Base-by-base conservation (phyloP, 1,140 invertebrate species). In the Caerostris extrusa region DNA sequence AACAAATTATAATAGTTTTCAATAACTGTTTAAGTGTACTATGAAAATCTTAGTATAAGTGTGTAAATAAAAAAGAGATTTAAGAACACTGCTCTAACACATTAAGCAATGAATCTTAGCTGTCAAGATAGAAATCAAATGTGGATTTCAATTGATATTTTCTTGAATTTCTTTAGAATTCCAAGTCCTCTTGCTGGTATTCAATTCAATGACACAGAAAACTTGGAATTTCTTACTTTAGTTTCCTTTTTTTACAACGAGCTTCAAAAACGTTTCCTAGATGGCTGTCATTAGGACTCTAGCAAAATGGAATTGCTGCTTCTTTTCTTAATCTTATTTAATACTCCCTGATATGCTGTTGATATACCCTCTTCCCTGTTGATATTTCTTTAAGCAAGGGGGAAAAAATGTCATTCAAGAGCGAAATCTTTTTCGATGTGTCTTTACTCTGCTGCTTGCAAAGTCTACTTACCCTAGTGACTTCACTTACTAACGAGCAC, bases 401-500 rank as follows among this genome's bases (percentile, higher is more conserved):
- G 17, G 14, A 64, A 14, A 17, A 17, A 7, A 64, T 67, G 17
- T 34, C 34, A 34, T 34, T 64, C 12, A 64, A 53, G 50, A 88
- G 86, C 56, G 34, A 58, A 19, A 91, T 91, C 58, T 91, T 56
- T 60, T 91, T 81, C 57, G 56, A 91, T 60, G 71, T 61, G 56
- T 60, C 61, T 19, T 53, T 17, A 7, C 5, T 56, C 55, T 53
- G 57, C 67, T 60, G 77, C 85, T 88, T 81, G 86, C 86, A 71
- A 87, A 93, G 56, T 77, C 64, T 87, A 93, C 91, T 92, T 69
- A 85, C 5, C 12, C 10, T 60, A 71, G 56, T 57, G 53, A 81
- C 86, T 88, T 50, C 55, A 60, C 58, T 34, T 50, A 81, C 92
- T 93, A 93, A 93, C 86, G 92, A 93, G 92, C 92, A 89, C 92